Percentiles rank a stretch among this genome's conserved stretches.
Conservation (phyloP, 1,140 invertebrate genomes). For the Nixonia krombeini region DNA sequence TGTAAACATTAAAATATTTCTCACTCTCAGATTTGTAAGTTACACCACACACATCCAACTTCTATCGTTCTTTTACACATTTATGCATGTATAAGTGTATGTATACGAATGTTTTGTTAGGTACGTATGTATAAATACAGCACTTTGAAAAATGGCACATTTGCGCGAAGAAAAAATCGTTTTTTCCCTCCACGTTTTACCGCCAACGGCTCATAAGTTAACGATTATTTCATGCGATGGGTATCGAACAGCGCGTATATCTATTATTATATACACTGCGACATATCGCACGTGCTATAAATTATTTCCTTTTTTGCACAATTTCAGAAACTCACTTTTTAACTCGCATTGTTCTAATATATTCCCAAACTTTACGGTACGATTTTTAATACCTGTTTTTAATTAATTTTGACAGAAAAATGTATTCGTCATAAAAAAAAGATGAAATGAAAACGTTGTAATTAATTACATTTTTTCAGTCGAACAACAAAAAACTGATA, state of each 20-base stretch:
- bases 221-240: conserved; percentile 1
- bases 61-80: conserved; percentile 7
- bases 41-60: not conserved
- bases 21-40: conserved; percentile 10
- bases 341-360: not conserved
- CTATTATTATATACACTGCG: not conserved
- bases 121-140: conserved; percentile 23
- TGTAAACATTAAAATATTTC: too few relatives aligned
- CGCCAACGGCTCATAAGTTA: conserved; percentile 6
- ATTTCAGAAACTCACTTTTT: not conserved
- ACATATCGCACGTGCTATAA: not conserved
- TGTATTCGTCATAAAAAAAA: too few relatives aligned
- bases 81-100: conserved; percentile 1
- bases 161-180: conserved; percentile 19
- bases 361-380: not conserved
- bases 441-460: too few relatives aligned
- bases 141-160: conserved; percentile 30
- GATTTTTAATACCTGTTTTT: not conserved
- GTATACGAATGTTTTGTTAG: conserved; percentile 9
- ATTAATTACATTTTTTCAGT: too few relatives aligned
- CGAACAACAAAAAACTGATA: too few relatives aligned
- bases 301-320: not conserved
- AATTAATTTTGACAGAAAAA: too few relatives aligned
- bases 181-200: conserved; percentile 6
- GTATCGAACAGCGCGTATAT: conserved; percentile 4